A percentile compares a stretch with the other conserved stretches of the same genome.
phyloP scores from a whole-genome alignment of 1,140 invertebrate genomes.

The Dolichoris vasculosae region DNA sequence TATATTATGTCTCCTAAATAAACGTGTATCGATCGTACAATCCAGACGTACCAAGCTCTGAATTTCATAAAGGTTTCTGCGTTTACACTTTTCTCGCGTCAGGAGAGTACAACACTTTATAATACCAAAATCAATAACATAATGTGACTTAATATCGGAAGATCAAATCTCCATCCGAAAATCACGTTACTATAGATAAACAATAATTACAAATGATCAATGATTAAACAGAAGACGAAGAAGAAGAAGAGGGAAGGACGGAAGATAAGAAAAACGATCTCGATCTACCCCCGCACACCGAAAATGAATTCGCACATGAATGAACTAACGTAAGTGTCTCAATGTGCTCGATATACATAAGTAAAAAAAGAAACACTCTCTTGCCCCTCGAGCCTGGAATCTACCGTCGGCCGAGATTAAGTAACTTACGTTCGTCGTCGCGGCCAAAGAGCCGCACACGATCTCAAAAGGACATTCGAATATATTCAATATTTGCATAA shows the following conservation, averaged over 20 bases:
- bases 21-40: neutral
- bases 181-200: neutral
- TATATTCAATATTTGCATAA: constrained; percentile 53
- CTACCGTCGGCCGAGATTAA: constrained; percentile 17
- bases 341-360: neutral
- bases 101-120: neutral
- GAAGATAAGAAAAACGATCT: too few relatives aligned
- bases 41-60: neutral
- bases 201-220: constrained; percentile 1
- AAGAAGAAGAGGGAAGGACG: neutral
- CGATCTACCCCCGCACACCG: neutral
- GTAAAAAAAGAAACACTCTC: neutral
- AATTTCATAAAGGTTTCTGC: neutral
- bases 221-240: neutral
- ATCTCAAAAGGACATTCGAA: constrained; percentile 49
- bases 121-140: neutral
- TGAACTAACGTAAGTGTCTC: neutral
- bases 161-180: neutral
- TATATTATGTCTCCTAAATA: neutral
- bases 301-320: constrained; percentile 17
- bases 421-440: constrained; percentile 10
- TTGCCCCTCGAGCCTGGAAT: neutral
- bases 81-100: neutral
- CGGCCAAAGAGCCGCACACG: neutral
- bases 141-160: neutral